A percentile compares a stretch with the other conserved stretches of the same genome.
These are phyloP conservation scores for Chymomyza amoena DNA, from an alignment of 2,888 invertebrate genomes.

Conservation along the genomic window DNA sequence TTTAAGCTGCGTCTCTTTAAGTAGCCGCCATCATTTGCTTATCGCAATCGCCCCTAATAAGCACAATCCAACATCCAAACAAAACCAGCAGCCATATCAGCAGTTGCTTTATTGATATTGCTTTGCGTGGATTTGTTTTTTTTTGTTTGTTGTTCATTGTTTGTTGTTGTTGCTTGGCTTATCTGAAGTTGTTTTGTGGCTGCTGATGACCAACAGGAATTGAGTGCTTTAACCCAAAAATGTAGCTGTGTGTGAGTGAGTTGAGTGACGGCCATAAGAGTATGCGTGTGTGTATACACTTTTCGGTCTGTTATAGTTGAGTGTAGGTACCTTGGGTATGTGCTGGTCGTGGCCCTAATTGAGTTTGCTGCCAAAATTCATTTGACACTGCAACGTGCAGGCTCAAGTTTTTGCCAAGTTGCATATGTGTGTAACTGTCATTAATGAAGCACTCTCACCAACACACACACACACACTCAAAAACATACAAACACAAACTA, in stretches of 20 bases:
- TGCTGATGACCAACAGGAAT: neutral
- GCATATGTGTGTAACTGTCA: neutral
- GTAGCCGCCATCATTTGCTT: neutral
- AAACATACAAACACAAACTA: neutral
- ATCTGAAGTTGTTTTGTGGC: neutral
- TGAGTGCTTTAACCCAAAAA: neutral
- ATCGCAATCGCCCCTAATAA: neutral
- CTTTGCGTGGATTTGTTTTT: conserved; percentile 1
- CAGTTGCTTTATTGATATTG: conserved; percentile 6
- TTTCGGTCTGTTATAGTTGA: neutral
- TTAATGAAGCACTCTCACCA: neutral
- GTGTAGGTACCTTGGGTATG: neutral
- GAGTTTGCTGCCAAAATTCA: conserved; percentile 41
- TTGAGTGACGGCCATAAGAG: neutral
- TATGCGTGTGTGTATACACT: neutral
- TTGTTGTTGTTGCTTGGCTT: neutral
- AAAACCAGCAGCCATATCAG: conserved; percentile 1
- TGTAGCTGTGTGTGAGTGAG: neutral
- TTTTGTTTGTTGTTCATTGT: neutral
- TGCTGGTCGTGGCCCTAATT: conserved; percentile 32
- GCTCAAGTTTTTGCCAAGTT: conserved; percentile 13
- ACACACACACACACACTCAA: neutral
- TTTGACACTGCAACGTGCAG: conserved; percentile 16
- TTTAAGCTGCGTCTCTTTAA: neutral
- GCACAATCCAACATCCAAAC: neutral